phyloP scores from a whole-genome alignment of 2,888 invertebrate species.

The Drosophila austrosaltans region DNA sequence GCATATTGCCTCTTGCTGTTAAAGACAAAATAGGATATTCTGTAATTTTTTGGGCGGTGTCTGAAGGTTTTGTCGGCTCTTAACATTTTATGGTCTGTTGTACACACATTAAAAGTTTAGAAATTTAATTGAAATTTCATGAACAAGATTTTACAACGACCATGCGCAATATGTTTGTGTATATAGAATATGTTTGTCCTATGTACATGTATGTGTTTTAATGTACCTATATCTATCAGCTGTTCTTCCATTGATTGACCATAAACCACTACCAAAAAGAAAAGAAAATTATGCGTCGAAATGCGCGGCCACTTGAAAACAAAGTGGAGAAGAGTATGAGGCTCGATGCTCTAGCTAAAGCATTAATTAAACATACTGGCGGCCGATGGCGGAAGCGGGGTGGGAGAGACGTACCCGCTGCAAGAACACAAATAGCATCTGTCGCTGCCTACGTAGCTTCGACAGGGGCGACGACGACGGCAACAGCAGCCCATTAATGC shows the following conservation, averaged over 20 bases:
- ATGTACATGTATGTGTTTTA: conserved; percentile 11
- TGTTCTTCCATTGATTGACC: conserved; percentile 49
- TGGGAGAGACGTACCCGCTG: conserved; percentile 20
- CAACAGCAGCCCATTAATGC: conserved; percentile 57
- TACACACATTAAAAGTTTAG: conserved; percentile 1
- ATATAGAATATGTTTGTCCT: conserved; percentile 11
- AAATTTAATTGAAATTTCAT: conserved; percentile 7
- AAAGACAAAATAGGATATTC: too few relatives aligned
- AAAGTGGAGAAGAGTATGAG: conserved; percentile 6
- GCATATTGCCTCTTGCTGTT: too few relatives aligned
- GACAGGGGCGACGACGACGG: conserved; percentile 15
- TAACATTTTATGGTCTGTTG: neutral
- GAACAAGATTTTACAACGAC: neutral
- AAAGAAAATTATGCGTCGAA: conserved; percentile 72
- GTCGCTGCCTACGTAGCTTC: conserved; percentile 34
- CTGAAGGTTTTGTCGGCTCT: neutral
- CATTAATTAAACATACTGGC: neutral
- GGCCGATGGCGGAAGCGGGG: neutral
- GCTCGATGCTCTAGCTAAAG: neutral
- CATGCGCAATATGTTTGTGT: conserved; percentile 24
- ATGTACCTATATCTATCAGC: conserved; percentile 43
- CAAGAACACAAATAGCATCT: conserved; percentile 45
- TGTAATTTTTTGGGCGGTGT: neutral
- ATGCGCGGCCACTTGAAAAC: conserved; percentile 63
- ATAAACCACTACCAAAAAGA: conserved; percentile 67